A percentile compares a stretch with the other conserved stretches of the same genome.
These are phyloP conservation scores for Crossocerus cetratus DNA, from an alignment of 2,888 invertebrate genomes.

Conservation along the genomic window DNA sequence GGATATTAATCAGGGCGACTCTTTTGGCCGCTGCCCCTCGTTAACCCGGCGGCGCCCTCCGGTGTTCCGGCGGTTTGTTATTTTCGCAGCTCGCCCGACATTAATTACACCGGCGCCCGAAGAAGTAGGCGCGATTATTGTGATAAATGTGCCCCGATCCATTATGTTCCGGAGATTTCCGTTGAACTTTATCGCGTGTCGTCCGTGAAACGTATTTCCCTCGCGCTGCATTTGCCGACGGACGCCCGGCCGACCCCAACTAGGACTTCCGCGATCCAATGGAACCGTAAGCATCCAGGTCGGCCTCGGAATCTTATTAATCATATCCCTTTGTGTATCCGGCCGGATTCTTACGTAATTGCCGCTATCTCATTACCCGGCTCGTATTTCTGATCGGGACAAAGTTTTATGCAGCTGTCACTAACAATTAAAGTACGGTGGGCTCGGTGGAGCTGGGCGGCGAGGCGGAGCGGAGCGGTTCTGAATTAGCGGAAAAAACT, in stretches of 20 bases:
- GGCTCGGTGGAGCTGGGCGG: neutral
- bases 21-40: constrained; percentile 18
- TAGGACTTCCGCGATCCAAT: neutral
- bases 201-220: neutral
- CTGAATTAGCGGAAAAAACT: neutral
- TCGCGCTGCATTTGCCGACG: neutral
- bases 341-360: constrained; percentile 1
- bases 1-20: constrained; percentile 29
- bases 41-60: constrained; percentile 19
- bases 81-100: constrained; percentile 23
- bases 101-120: constrained; percentile 7
- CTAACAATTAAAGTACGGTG: constrained; percentile 3
- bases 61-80: constrained; percentile 24
- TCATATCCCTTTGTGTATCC: neutral
- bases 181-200: neutral
- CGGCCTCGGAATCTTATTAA: too few relatives aligned
- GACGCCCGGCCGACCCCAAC: too few relatives aligned
- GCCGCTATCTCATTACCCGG: neutral
- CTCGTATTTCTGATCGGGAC: neutral
- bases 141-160: constrained; percentile 14
- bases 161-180: neutral
- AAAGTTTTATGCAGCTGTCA: neutral
- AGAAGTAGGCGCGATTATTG: constrained; percentile 13
- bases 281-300: too few relatives aligned
- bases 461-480: too few relatives aligned